Evolutionary conservation across 2,113 vertebrate species (phyloP).

Genomic region (Cephalopterus ornatus): DNA sequence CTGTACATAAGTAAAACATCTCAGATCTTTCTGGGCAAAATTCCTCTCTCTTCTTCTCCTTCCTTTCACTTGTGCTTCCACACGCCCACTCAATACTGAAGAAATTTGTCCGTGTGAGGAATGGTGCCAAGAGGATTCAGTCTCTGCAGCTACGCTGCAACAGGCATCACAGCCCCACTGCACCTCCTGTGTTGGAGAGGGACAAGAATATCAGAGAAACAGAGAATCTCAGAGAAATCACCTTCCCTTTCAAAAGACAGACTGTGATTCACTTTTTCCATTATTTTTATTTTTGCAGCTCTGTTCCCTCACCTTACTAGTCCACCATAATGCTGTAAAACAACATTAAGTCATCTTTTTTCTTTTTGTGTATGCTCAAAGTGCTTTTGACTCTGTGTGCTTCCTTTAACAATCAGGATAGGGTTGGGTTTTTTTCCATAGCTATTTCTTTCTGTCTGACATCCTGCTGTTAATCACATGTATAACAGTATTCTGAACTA

Average conservation of each 20-base stretch:
- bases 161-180: neutral
- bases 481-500: neutral
- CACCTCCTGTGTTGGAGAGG: neutral
- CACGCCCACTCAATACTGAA: neutral
- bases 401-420: neutral
- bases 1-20: neutral
- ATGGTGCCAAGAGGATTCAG: neutral
- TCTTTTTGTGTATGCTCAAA: neutral
- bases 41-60: neutral
- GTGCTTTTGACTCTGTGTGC: neutral
- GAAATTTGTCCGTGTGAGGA: neutral
- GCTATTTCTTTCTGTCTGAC: neutral
- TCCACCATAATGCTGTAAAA: neutral
- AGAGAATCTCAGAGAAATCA: neutral
- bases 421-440: neutral
- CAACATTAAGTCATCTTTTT: neutral
- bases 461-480: neutral
- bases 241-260: neutral
- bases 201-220: neutral
- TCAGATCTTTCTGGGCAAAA: neutral
- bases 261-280: neutral
- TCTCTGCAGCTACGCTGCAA: neutral
- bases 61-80: neutral
- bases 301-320: fast-evolving
- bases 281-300: neutral